Conservation (phyloP, 2,113 vertebrate genomes). For the Numida meleagris region DNA sequence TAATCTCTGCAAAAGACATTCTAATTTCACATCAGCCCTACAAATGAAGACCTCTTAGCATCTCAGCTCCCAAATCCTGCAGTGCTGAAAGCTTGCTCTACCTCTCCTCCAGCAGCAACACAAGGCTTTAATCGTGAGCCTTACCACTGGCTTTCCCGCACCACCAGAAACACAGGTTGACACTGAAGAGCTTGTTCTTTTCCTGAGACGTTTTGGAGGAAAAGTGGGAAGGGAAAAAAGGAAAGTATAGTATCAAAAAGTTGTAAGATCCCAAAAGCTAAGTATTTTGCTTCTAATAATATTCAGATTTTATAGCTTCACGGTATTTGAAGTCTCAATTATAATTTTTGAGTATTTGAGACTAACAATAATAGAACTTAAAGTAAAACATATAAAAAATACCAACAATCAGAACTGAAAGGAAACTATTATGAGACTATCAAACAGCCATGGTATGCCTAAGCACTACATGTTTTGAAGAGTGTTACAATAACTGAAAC, state of each 20-base stretch:
- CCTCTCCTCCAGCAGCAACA: not conserved
- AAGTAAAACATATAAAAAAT: not conserved
- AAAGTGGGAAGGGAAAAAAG: not conserved
- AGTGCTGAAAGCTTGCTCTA: not conserved
- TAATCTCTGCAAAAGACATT: not conserved
- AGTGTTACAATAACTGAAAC: fast-evolving
- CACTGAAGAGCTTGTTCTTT: not conserved
- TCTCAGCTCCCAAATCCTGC: not conserved
- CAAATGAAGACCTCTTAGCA: not conserved
- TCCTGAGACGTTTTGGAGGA: not conserved
- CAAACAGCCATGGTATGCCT: not conserved
- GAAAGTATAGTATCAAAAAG: not conserved
- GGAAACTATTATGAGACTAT: not conserved
- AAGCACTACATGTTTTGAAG: not conserved
- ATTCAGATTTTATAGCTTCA: not conserved
- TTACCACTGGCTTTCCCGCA: not conserved
- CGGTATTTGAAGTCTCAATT: not conserved
- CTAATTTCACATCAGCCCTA: not conserved
- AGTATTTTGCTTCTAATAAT: not conserved
- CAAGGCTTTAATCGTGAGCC: not conserved
- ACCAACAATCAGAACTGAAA: not conserved
- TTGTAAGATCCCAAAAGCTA: not conserved
- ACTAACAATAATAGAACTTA: not conserved
- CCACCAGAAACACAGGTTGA: not conserved
- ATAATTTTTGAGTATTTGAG: not conserved